A percentile compares a stretch with the other conserved stretches of the same genome.
Conservation (phyloP, 1,140 invertebrate genomes). For the Caenorhabditis tropicalis region DNA sequence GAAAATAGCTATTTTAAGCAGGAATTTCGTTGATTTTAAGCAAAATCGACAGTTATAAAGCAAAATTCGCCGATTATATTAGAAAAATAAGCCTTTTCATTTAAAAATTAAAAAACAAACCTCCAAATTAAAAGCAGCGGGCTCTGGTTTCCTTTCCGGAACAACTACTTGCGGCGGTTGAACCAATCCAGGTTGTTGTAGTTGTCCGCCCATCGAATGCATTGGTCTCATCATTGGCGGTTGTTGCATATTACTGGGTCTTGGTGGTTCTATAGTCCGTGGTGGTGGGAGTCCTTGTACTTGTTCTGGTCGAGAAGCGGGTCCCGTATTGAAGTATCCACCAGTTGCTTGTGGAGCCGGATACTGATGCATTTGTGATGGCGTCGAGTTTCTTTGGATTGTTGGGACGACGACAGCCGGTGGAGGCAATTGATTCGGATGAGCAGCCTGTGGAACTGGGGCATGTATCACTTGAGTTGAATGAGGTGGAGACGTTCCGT, state of each 20-base stretch:
- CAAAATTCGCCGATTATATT: too few species aligned
- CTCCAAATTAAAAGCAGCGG: not conserved
- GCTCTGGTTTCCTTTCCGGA: not conserved
- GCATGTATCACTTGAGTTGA: not conserved
- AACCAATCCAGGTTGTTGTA: slow-evolving; percentile 18
- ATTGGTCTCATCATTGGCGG: not conserved
- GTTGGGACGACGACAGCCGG: slow-evolving; percentile 47
- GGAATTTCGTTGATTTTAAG: too few species aligned
- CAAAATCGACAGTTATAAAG: too few species aligned
- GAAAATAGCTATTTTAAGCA: too few species aligned
- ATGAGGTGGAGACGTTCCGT: not conserved
- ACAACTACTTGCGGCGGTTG: not conserved
- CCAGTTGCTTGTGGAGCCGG: not conserved
- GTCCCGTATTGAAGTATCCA: not conserved
- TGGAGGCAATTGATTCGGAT: slow-evolving; percentile 32
- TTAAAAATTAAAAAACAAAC: too few species aligned
- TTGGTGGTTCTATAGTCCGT: not conserved
- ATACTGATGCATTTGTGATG: not conserved
- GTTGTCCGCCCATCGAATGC: not conserved
- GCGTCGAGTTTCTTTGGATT: not conserved
- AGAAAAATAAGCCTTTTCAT: too few species aligned
- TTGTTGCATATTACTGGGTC: not conserved
- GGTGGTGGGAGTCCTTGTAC: slow-evolving; percentile 46
- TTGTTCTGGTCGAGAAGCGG: not conserved
- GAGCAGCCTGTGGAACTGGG: not conserved